A percentile compares a stretch with the other conserved stretches of the same genome.
phyloP scores from a whole-genome alignment of 2,113 vertebrate species.

The Microtus richardsoni region DNA sequence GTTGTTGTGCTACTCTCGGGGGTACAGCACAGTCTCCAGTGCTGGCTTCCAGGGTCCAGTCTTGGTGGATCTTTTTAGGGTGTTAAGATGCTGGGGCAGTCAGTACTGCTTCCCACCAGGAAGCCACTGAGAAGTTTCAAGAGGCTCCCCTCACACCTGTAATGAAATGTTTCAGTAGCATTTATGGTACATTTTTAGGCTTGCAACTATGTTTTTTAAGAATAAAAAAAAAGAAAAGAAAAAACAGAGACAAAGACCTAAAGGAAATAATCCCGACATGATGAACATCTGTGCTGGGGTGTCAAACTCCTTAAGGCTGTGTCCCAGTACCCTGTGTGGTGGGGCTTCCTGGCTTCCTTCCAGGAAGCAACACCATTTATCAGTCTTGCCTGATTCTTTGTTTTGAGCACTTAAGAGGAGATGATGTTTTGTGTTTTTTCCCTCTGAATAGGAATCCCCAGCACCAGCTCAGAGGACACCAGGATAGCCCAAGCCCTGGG shows the following conservation, averaged over 20 bases:
- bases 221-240: background rate
- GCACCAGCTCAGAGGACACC: conserved; percentile 89
- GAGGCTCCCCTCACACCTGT: background rate
- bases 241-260: background rate
- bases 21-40: background rate
- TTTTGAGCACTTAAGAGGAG: background rate
- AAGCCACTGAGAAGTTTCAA: no score
- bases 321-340: background rate
- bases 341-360: background rate
- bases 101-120: background rate
- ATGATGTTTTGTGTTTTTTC: background rate
- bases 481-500: conserved; percentile 88
- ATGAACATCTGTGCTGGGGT: background rate
- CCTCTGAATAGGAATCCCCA: conserved; percentile 90
- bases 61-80: background rate
- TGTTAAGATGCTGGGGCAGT: background rate
- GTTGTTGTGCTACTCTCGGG: background rate
- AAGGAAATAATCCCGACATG: background rate
- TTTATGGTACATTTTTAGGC: background rate
- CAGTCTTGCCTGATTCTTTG: background rate
- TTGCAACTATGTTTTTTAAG: background rate
- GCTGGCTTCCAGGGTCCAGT: background rate
- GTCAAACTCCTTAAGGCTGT: background rate
- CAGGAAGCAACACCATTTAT: background rate
- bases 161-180: background rate